Evolutionary conservation across 2,113 vertebrate species (phyloP).

Genomic region (Caloenas nicobarica): DNA sequence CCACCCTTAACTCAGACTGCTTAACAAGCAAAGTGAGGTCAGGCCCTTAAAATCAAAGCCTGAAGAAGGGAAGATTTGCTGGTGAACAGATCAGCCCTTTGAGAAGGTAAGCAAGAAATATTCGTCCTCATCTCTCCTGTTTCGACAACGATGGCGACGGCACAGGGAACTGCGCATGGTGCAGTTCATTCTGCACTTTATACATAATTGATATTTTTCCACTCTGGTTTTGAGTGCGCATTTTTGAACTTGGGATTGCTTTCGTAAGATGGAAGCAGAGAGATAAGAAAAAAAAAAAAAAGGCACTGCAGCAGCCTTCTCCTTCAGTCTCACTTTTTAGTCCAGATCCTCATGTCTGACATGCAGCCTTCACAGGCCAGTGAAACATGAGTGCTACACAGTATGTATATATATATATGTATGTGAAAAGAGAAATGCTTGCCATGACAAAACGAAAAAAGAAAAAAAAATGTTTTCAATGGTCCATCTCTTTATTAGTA

Average conservation of each 20-base stretch:
- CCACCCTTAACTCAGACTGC: not conserved
- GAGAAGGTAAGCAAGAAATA: slow-evolving; percentile 23
- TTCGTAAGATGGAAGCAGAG: not conserved
- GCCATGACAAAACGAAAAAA: not conserved
- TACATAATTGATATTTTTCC: slow-evolving; percentile 48
- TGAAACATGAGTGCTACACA: not conserved
- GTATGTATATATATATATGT: not conserved
- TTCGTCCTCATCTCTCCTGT: not conserved
- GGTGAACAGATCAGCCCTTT: not conserved
- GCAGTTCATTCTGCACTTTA: not conserved
- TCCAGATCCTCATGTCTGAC: not conserved
- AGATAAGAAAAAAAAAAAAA: not conserved
- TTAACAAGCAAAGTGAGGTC: slow-evolving; percentile 32
- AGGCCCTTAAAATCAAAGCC: slow-evolving; percentile 53
- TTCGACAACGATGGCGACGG: not conserved
- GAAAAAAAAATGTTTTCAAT: not conserved
- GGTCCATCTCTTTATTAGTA: not conserved
- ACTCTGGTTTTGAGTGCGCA: not conserved
- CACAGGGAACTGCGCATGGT: not conserved
- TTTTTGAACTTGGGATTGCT: not conserved
- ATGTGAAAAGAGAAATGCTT: not conserved
- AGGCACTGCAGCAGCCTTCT: not conserved
- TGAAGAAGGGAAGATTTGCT: slow-evolving; percentile 33
- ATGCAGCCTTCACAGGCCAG: not conserved
- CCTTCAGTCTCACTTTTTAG: not conserved